A percentile compares a stretch with the other conserved stretches of the same genome.
These are phyloP conservation scores for Calypte anna DNA, from an alignment of 2,113 vertebrate species.

Conservation along the genomic window DNA sequence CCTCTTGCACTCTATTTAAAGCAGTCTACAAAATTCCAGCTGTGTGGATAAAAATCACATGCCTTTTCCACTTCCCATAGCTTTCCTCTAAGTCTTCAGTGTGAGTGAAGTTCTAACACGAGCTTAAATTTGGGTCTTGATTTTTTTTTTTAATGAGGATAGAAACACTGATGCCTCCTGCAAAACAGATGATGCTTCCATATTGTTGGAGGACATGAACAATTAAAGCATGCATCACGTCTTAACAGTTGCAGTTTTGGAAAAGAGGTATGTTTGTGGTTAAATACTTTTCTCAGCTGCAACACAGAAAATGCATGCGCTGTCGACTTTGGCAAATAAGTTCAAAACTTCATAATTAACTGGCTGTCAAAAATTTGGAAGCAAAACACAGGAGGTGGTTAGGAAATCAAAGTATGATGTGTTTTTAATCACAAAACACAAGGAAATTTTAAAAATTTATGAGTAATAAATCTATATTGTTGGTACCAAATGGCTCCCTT, in stretches of 20 bases:
- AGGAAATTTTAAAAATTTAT: constrained; percentile 62
- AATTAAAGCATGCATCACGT: not conserved
- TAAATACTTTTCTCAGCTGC: not conserved
- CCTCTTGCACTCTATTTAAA: not conserved
- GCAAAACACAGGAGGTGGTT: constrained; percentile 50
- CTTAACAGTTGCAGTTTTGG: not conserved
- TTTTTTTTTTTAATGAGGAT: not conserved
- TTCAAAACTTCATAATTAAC: constrained; percentile 66
- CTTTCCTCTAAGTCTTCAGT: not conserved
- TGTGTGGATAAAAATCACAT: not conserved
- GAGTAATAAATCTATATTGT: constrained; percentile 61
- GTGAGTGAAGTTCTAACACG: not conserved
- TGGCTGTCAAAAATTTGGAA: constrained; percentile 66
- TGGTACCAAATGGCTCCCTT: constrained; percentile 62
- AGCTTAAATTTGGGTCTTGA: not conserved
- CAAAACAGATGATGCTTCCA: constrained; percentile 32
- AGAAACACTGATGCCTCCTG: not conserved
- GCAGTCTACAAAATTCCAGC: not conserved
- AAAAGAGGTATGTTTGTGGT: not conserved
- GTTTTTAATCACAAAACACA: constrained; percentile 67
- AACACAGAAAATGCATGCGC: not conserved
- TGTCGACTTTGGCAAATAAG: constrained; percentile 16
- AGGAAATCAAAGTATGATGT: constrained; percentile 66
- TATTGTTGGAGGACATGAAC: not conserved
- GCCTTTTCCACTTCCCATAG: not conserved